A percentile compares a stretch with the other conserved stretches of the same genome.
These are phyloP conservation scores for Rhagoletis pomonella DNA, from an alignment of 1,140 invertebrate genomes.

Conservation along the genomic window DNA sequence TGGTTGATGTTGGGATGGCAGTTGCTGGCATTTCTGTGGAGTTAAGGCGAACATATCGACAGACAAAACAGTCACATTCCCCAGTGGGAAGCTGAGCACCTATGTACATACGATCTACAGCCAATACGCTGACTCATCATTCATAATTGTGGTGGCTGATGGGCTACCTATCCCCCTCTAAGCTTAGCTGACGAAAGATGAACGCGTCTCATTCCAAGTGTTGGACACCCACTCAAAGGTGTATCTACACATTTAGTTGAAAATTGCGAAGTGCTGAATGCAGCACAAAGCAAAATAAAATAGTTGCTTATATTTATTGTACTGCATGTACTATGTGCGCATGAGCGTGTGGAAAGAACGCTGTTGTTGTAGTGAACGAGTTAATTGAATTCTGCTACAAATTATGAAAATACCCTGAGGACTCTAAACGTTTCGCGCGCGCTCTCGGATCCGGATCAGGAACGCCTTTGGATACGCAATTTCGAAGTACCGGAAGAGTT, in stretches of 20 bases:
- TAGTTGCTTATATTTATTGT: background rate
- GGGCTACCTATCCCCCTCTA: background rate
- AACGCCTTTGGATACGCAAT: too few species aligned
- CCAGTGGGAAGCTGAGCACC: background rate
- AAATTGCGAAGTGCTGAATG: background rate
- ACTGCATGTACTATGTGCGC: background rate
- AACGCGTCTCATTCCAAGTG: too few species aligned
- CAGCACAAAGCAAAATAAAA: background rate
- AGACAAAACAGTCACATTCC: background rate
- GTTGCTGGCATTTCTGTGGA: background rate
- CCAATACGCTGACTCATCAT: constrained; percentile 19
- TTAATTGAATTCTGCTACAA: too few species aligned
- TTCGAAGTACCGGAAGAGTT: too few species aligned
- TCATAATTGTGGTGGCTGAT: background rate
- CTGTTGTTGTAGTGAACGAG: background rate
- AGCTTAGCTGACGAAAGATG: background rate
- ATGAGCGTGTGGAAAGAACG: background rate
- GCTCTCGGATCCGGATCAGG: too few species aligned
- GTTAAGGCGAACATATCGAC: background rate
- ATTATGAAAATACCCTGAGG: too few species aligned
- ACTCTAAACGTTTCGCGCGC: too few species aligned
- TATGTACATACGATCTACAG: background rate
- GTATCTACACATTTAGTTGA: background rate
- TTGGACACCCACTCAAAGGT: constrained; percentile 24
- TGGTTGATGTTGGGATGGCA: constrained; percentile 23